Base-by-base conservation (phyloP, 2,797 vertebrate species). In the Lophotriccus pileatus region DNA sequence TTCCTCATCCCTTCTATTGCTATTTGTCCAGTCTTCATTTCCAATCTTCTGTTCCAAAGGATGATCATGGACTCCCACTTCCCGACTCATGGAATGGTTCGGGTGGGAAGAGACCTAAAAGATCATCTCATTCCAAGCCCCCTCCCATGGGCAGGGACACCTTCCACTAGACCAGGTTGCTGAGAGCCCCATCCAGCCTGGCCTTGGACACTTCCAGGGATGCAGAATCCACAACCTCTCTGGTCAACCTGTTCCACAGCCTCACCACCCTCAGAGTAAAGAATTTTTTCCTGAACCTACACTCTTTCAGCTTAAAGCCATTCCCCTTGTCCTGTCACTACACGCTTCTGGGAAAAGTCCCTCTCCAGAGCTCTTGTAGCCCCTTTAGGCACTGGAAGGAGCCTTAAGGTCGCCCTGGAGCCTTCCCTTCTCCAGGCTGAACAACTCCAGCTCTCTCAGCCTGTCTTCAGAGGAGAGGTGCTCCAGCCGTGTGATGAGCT, bases 81-180 rank as follows among this genome's bases (percentile, higher is more conserved):
- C 28, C 44, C 22, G 4, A 4, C 8, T 50, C 5, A 16, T 1
- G 32, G 49, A 50, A 39, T 14, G 8, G 8, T 5, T 52, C 64
- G n/a, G 52, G n/a, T 77, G 72, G 44, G 44, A 41, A 84, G 18
- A 5, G 12, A 52, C 21, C 24, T 52, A 14, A 46, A 77, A 17
- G 10, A 30, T 14, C 1, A 14, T 3, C 8, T 17, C 6, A 4
- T 84, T 39, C 21, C n/a, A 46, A 1, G 2, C 3, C 8, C 7
- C 14, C 21, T 32, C 24, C 60, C 60, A 17, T 30, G 23, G 12
- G 67, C 58, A 80, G 20, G 24, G 58, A 70, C 20, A 58, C 10
- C 14, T 77, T 6, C 28, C 37, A 30, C 14, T 16, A 1, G 3
- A 3, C 28, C 14, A 64, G 24, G 12, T 1, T 70, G 44, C 14